These are phyloP conservation scores for Bettongia penicillata DNA, from an alignment of 2,113 vertebrate genomes.

Conservation along the genomic window DNA sequence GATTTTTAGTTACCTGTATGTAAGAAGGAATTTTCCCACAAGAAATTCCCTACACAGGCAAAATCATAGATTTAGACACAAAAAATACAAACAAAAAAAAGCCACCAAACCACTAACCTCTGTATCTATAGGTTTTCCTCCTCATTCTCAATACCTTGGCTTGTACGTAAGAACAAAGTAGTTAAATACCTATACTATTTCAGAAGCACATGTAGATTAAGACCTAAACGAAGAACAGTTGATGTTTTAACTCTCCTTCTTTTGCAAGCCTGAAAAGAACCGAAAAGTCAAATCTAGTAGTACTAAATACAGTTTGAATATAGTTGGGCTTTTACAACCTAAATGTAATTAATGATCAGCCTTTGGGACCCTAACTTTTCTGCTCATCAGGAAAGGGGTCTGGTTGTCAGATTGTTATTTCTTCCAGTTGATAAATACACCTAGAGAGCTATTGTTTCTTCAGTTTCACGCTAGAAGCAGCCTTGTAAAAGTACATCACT, in stretches of 20 bases:
- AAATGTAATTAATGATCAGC: not conserved
- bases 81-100: not conserved
- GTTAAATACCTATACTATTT: not conserved
- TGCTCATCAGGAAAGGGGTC: not conserved
- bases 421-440: not conserved
- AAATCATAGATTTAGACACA: not conserved
- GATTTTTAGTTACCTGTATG: not conserved
- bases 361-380: not conserved
- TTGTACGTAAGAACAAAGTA: not conserved
- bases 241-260: not conserved
- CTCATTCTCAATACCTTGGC: not conserved
- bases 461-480: constrained; percentile 41
- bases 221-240: not conserved
- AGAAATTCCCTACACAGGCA: not conserved
- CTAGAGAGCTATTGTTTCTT: not conserved
- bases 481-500: constrained; percentile 37
- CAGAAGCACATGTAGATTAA: not conserved
- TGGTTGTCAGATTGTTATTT: not conserved
- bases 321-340: constrained; percentile 28
- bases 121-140: not conserved
- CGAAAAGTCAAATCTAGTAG: constrained; percentile 39
- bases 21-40: not conserved
- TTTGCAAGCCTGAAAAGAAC: not conserved
- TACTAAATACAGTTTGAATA: constrained; percentile 15
- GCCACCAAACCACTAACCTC: not conserved